Conservation (phyloP, 2,113 vertebrate species). For the Fulmarus glacialis region DNA sequence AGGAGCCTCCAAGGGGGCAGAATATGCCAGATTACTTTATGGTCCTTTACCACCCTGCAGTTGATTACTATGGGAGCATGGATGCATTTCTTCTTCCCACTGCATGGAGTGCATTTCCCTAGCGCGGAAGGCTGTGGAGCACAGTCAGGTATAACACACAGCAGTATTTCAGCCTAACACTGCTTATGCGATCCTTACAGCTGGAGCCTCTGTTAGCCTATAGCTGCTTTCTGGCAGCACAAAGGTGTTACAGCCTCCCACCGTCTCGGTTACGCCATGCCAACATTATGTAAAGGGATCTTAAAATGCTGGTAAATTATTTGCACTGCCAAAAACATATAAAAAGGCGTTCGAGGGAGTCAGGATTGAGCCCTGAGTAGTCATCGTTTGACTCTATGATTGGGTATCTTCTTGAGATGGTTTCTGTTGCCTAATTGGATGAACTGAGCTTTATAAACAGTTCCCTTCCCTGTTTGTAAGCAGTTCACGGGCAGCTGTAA, state of each 20-base stretch:
- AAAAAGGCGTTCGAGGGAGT: not conserved
- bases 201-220: not conserved
- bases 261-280: not conserved
- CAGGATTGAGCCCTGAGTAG: not conserved
- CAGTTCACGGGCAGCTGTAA: slow-evolving; percentile 54
- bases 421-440: slow-evolving; percentile 32
- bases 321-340: not conserved
- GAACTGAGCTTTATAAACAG: slow-evolving; percentile 26
- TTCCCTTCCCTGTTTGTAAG: slow-evolving; percentile 51
- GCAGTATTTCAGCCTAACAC: not conserved
- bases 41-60: not conserved
- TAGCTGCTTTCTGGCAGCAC: not conserved
- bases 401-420: not conserved
- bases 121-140: rapidly evolving
- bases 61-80: not conserved
- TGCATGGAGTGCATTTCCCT: rapidly evolving
- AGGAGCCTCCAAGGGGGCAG: not conserved
- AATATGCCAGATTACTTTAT: not conserved
- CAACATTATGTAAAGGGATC: not conserved
- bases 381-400: not conserved
- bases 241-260: not conserved
- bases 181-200: rapidly evolving
- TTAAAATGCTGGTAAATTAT: not conserved
- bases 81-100: not conserved
- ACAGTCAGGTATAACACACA: not conserved